phyloP scores from a whole-genome alignment of 2,113 vertebrate species.

The Madoqua kirkii region DNA sequence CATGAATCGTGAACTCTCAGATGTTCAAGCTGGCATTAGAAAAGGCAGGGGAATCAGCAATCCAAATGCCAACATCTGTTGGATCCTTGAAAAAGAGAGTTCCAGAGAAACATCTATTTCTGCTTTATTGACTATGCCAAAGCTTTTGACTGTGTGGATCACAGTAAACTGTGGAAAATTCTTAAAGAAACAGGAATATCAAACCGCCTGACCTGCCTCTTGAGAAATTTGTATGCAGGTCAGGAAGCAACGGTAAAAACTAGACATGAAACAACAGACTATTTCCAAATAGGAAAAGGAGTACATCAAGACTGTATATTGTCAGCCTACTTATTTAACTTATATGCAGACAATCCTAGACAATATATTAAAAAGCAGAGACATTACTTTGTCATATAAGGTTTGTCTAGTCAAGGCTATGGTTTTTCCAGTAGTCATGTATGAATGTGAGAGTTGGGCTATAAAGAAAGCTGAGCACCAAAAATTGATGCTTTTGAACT shows the following conservation, averaged over 20 bases:
- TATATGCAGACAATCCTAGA: neutral
- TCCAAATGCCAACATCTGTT: neutral
- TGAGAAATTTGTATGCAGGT: neutral
- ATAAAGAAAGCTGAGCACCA: neutral
- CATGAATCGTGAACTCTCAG: neutral
- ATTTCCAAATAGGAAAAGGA: neutral
- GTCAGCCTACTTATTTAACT: neutral
- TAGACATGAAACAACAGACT: neutral
- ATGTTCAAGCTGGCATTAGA: neutral
- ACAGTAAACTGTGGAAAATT: neutral
- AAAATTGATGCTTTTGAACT: neutral
- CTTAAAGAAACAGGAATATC: too few relatives aligned
- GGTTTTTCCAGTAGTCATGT: neutral
- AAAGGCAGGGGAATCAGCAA: neutral
- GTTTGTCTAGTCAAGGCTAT: neutral
- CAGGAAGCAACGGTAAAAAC: neutral
- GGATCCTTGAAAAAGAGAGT: neutral
- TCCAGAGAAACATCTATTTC: neutral
- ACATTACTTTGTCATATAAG: neutral
- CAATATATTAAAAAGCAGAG: neutral
- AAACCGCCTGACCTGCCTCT: neutral
- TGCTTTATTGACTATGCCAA: neutral
- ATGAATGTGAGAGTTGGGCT: neutral
- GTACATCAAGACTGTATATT: neutral
- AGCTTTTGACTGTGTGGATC: neutral